Base-by-base conservation (phyloP, 1,140 invertebrate genomes). In the Leptinotarsa undecemlineata region DNA sequence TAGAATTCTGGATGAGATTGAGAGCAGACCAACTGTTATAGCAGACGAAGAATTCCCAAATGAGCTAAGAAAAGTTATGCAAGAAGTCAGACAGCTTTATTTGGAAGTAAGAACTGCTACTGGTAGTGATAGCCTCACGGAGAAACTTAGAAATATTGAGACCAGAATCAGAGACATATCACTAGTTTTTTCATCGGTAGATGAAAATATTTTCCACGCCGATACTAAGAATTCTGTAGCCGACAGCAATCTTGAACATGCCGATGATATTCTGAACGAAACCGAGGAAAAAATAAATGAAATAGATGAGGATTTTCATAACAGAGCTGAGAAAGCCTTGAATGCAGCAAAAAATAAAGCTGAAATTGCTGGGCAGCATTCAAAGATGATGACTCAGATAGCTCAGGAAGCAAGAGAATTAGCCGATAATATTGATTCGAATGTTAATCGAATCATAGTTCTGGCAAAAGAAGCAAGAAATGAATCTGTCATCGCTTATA, bases 361-460 rank as follows among this genome's bases (percentile, higher is more conserved):
- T 0, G 89, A 91, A 62, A 91, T 95, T 85, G 95, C 96, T 84
- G 96, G 96, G 6, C 92, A 96, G 77, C 94, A 97, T 82, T 97
- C 95, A 19, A 89, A 93, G 23, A 91, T 95, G 79, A 98, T 98
- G 94, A 96, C 96, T 1, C 88, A 91, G 17, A 94, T 98, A 63
- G 95, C 97, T 0, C 90, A 94, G 73, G 92, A 96, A 83, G 95
- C 97, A 4, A 88, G 96, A 21, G 84, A 90, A 15, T 81, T 94
- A 3, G 94, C 95, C 2, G 93, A 96, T 77, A 87, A 90, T 86
- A 90, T 92, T 74, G 91, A 90, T 81, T 89, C 91, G 3, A 91
- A 96, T 80, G 95, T 95, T 0, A 89, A 91, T 60, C 90, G 91
- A 75, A 94, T 98, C 74, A 89, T 91, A 76, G 87, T 89, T 42